phyloP scores from a whole-genome alignment of 2,888 invertebrate genomes.

The Aphodius granarius region DNA sequence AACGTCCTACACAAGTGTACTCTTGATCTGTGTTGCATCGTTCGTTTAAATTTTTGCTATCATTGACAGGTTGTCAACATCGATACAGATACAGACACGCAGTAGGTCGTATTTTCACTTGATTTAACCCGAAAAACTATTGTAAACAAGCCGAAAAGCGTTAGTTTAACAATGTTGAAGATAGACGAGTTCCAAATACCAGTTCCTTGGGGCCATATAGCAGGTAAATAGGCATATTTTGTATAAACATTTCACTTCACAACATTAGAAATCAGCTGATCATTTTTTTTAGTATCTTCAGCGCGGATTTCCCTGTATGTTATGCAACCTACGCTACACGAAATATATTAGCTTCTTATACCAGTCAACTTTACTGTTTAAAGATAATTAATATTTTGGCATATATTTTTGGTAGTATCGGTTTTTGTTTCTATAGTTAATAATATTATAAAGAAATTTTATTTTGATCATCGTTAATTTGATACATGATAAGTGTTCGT shows the following conservation, averaged over 20 bases:
- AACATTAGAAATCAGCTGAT: not conserved
- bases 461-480: not conserved
- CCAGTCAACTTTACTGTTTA: too few species aligned
- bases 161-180: conserved; percentile 12
- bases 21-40: not conserved
- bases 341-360: not conserved
- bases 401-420: too few species aligned
- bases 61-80: not conserved
- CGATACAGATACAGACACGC: not conserved
- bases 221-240: conserved; percentile 46
- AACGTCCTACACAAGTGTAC: not conserved
- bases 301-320: not conserved
- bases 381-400: too few species aligned
- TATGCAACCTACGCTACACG: not conserved
- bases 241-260: not conserved
- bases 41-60: not conserved
- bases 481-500: not conserved
- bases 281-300: not conserved
- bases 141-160: not conserved
- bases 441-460: not conserved
- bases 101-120: not conserved
- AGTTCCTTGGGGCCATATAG: conserved; percentile 62
- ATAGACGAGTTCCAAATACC: conserved; percentile 49
- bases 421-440: too few species aligned
- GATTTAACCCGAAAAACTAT: not conserved